Conservation (phyloP, 2,888 invertebrate species). For the Stenurella melanura region DNA sequence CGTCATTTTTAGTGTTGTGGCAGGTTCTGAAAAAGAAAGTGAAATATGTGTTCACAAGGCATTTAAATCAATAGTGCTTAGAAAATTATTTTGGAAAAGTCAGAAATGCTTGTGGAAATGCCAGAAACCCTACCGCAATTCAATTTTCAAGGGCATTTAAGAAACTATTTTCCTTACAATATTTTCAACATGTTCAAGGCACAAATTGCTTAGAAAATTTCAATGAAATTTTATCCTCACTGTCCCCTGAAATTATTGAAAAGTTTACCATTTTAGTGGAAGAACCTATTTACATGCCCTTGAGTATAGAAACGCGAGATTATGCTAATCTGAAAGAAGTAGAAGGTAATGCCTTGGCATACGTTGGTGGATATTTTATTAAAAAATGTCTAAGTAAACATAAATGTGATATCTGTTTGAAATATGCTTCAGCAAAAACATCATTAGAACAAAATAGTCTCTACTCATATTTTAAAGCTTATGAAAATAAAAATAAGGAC, state of each 20-base stretch:
- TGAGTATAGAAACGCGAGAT: slow-evolving; percentile 33
- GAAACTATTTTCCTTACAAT: slow-evolving; percentile 51
- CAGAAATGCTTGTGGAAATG: slow-evolving; percentile 47
- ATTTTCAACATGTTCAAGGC: slow-evolving; percentile 45
- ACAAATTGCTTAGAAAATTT: slow-evolving; percentile 51
- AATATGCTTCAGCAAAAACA: slow-evolving; percentile 19
- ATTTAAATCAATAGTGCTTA: not conserved
- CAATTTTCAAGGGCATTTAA: slow-evolving; percentile 52
- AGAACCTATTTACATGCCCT: not conserved
- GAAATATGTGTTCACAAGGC: slow-evolving; percentile 28
- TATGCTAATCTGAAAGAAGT: slow-evolving; percentile 32
- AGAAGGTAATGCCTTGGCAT: too few species aligned
- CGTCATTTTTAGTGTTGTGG: slow-evolving; percentile 13
- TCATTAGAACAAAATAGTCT: too few species aligned
- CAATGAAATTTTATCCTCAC: slow-evolving; percentile 43
- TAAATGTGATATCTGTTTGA: slow-evolving; percentile 36
- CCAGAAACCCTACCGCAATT: slow-evolving; percentile 49
- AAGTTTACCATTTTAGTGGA: slow-evolving; percentile 16
- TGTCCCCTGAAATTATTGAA: slow-evolving; percentile 45
- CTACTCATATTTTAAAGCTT: too few species aligned
- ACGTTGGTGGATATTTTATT: slow-evolving; percentile 43
- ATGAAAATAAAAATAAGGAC: too few species aligned
- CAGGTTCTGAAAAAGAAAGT: slow-evolving; percentile 18
- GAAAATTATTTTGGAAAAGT: slow-evolving; percentile 56
- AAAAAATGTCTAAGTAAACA: slow-evolving; percentile 42